phyloP scores from a whole-genome alignment of 2,113 vertebrate species.

The Otocyon megalotis region DNA sequence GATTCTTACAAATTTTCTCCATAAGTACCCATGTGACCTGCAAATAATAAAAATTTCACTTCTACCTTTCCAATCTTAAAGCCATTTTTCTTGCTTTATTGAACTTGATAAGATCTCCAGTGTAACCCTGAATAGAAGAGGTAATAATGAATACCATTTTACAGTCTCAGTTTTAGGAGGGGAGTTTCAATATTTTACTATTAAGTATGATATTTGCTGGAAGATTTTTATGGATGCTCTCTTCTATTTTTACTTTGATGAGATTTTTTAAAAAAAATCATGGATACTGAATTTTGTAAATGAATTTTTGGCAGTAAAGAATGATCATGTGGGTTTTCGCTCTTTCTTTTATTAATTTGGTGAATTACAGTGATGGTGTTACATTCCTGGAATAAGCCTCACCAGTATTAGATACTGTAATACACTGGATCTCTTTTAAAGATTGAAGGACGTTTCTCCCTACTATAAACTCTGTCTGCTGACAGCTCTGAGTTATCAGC shows the following conservation, averaged over 20 bases:
- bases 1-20: conserved; percentile 11
- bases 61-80: not conserved
- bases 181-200: not conserved
- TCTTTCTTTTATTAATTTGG: not conserved
- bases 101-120: not conserved
- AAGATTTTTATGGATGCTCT: not conserved
- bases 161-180: not conserved
- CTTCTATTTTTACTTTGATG: not conserved
- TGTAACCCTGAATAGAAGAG: not conserved
- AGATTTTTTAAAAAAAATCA: not conserved
- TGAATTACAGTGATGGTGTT: not conserved
- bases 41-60: not conserved
- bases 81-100: not conserved
- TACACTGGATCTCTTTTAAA: not conserved
- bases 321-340: not conserved
- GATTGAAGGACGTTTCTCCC: not conserved
- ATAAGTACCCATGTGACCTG: not conserved
- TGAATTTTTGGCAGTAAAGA: not conserved
- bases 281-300: not conserved
- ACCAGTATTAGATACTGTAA: not conserved
- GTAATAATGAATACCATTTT: not conserved
- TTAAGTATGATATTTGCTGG: not conserved
- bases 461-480: not conserved
- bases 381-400: not conserved
- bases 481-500: not conserved